These are phyloP conservation scores for Clarias macrocephalus DNA, from an alignment of 2,113 vertebrate species.

Conservation along the genomic window DNA sequence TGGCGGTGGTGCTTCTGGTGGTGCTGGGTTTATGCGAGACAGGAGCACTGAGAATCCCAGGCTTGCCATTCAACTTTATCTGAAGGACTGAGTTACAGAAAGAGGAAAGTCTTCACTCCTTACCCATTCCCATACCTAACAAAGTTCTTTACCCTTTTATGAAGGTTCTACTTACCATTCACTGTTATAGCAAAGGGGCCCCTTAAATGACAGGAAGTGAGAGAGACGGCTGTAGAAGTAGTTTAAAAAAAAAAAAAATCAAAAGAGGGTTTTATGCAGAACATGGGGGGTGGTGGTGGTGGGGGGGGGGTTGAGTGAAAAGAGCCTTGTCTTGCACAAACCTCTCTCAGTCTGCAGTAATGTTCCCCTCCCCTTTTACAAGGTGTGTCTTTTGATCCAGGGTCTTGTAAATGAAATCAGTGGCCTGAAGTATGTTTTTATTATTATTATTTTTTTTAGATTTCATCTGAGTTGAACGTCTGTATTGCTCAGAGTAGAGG, in stretches of 20 bases:
- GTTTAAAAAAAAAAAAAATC: conserved; percentile 43
- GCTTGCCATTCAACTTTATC: conserved; percentile 38
- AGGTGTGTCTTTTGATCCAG: conserved; percentile 40
- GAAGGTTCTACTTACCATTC: conserved; percentile 25
- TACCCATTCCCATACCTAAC: conserved; percentile 45
- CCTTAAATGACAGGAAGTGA: conserved; percentile 50
- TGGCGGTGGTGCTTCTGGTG: no score
- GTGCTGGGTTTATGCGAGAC: not conserved
- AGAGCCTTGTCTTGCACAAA: conserved; percentile 46
- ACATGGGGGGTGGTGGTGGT: not conserved
- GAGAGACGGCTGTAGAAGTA: conserved; percentile 44
- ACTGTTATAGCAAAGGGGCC: conserved; percentile 45
- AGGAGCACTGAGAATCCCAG: conserved; percentile 7
- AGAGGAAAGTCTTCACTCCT: conserved; percentile 23
- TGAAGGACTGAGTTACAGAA: conserved; percentile 30
- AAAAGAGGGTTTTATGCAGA: conserved; percentile 40
- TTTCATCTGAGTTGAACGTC: conserved; percentile 5
- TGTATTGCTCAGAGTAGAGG: conserved; percentile 19
- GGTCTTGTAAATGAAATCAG: conserved; percentile 24
- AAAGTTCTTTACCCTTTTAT: conserved; percentile 34
- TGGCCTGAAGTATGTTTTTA: not conserved
- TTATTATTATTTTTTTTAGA: no score
- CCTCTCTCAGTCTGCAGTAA: conserved; percentile 29
- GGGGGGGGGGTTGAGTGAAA: conserved; percentile 27
- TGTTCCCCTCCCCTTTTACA: conserved; percentile 39